These are phyloP conservation scores for Ecliptopera silaceata DNA, from an alignment of 2,888 invertebrate species.

Conservation along the genomic window DNA sequence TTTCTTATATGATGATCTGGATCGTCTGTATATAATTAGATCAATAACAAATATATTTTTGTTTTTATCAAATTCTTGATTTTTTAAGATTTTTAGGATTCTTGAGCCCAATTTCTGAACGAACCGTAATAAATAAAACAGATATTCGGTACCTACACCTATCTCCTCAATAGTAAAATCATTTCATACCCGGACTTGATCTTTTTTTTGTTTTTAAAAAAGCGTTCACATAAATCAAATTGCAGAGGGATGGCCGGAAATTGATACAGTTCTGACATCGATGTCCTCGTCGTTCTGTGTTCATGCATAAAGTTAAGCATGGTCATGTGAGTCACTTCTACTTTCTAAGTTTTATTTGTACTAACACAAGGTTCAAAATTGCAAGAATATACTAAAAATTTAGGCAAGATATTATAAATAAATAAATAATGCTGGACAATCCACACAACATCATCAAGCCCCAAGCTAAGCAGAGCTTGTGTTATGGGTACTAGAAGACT, in stretches of 20 bases:
- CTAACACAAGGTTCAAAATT: neutral
- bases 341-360: neutral
- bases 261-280: constrained; percentile 68
- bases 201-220: constrained; percentile 33
- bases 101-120: too few relatives aligned
- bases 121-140: too few relatives aligned
- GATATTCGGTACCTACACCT: neutral
- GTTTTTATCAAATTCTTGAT: too few relatives aligned
- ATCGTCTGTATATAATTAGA: too few relatives aligned
- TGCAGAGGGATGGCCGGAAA: constrained; percentile 67
- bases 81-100: too few relatives aligned
- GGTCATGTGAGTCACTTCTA: neutral
- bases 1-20: too few relatives aligned
- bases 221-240: constrained; percentile 68
- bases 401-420: neutral
- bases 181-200: neutral
- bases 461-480: too few relatives aligned
- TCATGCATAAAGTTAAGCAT: constrained; percentile 16
- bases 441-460: too few relatives aligned
- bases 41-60: too few relatives aligned
- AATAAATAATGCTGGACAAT: too few relatives aligned
- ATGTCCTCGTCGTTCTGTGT: constrained; percentile 46
- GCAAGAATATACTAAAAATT: neutral
- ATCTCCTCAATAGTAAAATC: constrained; percentile 2
- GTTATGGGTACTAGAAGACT: too few relatives aligned